phyloP scores from a whole-genome alignment of 2,797 vertebrate species.

The Tauraco hartlaubi region DNA sequence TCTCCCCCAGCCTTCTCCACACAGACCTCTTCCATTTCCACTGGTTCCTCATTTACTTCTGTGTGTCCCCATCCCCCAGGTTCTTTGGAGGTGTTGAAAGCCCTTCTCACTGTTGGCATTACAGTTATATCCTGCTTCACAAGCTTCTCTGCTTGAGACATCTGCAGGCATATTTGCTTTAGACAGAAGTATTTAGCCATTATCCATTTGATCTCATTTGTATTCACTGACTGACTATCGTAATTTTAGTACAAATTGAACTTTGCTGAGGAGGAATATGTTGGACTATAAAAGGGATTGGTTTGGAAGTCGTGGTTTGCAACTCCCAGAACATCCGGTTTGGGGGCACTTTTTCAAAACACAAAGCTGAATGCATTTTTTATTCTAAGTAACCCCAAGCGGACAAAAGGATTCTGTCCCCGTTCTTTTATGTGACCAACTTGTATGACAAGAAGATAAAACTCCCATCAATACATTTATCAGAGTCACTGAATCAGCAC shows the following conservation, averaged over 20 bases:
- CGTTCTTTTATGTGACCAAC: background rate
- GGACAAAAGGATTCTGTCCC: background rate
- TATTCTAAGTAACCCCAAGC: background rate
- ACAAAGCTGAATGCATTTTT: background rate
- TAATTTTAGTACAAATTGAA: constrained; percentile 13
- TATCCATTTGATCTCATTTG: constrained; percentile 12
- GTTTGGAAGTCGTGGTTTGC: background rate
- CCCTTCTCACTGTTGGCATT: background rate
- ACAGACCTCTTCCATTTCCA: background rate
- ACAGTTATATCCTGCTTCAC: background rate
- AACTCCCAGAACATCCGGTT: background rate
- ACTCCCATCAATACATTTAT: background rate
- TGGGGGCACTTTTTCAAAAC: background rate
- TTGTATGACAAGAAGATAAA: background rate
- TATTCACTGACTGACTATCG: background rate
- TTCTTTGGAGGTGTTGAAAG: background rate
- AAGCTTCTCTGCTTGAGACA: background rate
- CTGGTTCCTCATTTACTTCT: background rate
- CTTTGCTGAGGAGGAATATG: background rate
- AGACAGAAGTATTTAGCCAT: background rate
- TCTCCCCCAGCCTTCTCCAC: background rate
- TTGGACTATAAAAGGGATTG: constrained; percentile 9
- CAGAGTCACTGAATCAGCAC: background rate
- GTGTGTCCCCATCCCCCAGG: background rate
- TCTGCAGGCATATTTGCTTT: background rate